Evolutionary conservation across 2,113 vertebrate species (phyloP).

Genomic region (Lathamus discolor): DNA sequence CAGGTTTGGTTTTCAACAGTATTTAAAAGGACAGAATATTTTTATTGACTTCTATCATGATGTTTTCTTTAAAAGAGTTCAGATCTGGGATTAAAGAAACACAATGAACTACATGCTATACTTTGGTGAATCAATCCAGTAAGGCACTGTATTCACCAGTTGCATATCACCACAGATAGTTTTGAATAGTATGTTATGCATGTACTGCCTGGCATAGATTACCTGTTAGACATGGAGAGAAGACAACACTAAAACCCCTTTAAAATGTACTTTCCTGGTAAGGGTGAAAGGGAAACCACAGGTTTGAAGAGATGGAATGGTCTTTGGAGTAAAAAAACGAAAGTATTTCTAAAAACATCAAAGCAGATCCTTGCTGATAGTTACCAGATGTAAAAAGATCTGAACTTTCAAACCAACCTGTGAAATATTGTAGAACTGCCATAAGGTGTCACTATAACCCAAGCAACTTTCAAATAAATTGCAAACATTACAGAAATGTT

Average conservation of each 20-base stretch:
- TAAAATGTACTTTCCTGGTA: not conserved
- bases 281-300: not conserved
- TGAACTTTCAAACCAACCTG: not conserved
- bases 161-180: not conserved
- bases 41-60: not conserved
- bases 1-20: not conserved
- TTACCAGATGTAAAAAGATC: not conserved
- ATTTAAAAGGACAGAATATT: not conserved
- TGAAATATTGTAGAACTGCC: slow-evolving; percentile 13
- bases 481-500: not conserved
- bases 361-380: not conserved
- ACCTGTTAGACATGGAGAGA: not conserved
- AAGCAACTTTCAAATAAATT: not conserved
- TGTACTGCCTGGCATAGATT: not conserved
- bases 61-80: not conserved
- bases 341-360: not conserved
- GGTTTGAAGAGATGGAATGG: not conserved
- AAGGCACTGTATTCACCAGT: not conserved
- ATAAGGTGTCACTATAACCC: slow-evolving; percentile 72
- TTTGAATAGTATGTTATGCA: not conserved
- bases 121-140: not conserved
- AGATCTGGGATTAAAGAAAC: not conserved
- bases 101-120: not conserved
- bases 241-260: not conserved
- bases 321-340: not conserved